Evolutionary conservation across 2,113 vertebrate species (phyloP), one percentile per base, ranked within the genome.

Genomic region (Misgurnus anguillicaudatus): DNA sequence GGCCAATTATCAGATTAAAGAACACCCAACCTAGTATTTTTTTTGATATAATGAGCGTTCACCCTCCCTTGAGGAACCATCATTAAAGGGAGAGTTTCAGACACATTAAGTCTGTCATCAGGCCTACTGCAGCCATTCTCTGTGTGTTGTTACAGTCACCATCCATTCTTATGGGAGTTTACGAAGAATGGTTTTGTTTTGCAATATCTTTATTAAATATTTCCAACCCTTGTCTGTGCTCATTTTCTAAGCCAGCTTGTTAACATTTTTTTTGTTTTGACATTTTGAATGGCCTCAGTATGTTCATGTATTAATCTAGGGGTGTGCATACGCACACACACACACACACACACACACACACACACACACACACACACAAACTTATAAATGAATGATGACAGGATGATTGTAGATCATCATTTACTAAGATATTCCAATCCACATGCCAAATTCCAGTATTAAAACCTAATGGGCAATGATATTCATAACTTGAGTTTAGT

Each of bases 1-100:
- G 57, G 72, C 72, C 72, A 74, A 74, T 74, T 74, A 74, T 74
- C 72, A 74, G 72, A 74, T 74, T 74, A 74, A 74, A 74, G 72
- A 74, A 74, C 55, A 74, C 72, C 72, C 72, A 74, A 45, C 72
- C 31, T 41, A 47, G 31, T 62, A 41, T 74, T 74, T 72, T 74
- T 72, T 62, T 74, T 74, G 19, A 74, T 74, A 74, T 74, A 74
- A 74, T 62, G 72, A 62, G 72, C 31, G 21, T 74, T 62, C 72
- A 74, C 57, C 72, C 72, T 74, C 41, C 57, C 41, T 74, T 74
- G 72, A 47, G 57, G 19, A 74, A 62, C 57, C 57, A 19, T 74
- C 71, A 62, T 47, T 62, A 47, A 17, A 62, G 57, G 36, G 72
- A 62, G 41, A 47, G 47, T 19, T 53, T 51, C 11, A 51, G 14